Evolutionary conservation across 2,888 invertebrate species (phyloP), one percentile per base, ranked within the genome.

Genomic region (Temnothorax ravouxi): DNA sequence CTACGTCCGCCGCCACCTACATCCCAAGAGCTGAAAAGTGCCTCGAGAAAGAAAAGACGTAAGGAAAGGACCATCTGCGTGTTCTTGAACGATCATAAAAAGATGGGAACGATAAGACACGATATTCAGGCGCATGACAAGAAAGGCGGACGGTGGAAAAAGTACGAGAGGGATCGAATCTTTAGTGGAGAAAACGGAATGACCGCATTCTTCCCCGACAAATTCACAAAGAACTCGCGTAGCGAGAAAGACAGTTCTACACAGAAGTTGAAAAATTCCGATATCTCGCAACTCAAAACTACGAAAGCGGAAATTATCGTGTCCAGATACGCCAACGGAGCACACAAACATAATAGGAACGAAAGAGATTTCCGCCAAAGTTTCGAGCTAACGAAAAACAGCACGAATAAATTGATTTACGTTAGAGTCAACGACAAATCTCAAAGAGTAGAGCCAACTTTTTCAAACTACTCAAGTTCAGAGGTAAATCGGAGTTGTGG

Each of bases 251-350:
- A 56, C 34, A 21, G 34, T 34, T 59, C 47, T 41, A n/a, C 13
- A 67, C 41, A 18, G 25, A 59, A 52, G 29, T 54, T 34, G 1
- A 54, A 77, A 72, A 59, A 80, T 80, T 34, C 38, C 38, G 47
- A 21, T 59, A 21, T 34, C 44, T 44, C 13, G 21, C 56, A 71
- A 29, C 34, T 71, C 34, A 13, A 21, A 47, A 56, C 44, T 69
- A 41, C 13, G 6, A 13, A 18, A 38, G 13, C 0, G 11, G 18
- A 18, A 38, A 6, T 0, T 8, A 67, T 38, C 67, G 21, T 66
- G 6, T 77, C 21, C 11, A 13, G 6, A 54, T 3, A 11, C 5
- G 3, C 21, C 21, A 6, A 44, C 18, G 56, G 44, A 34, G 71
- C 6, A 34, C 34, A 56, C 9, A 13, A 44, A 44, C 44, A 15